These are phyloP conservation scores for Camptogramma bilineatum DNA, from an alignment of 2,888 invertebrate species.

Conservation along the genomic window DNA sequence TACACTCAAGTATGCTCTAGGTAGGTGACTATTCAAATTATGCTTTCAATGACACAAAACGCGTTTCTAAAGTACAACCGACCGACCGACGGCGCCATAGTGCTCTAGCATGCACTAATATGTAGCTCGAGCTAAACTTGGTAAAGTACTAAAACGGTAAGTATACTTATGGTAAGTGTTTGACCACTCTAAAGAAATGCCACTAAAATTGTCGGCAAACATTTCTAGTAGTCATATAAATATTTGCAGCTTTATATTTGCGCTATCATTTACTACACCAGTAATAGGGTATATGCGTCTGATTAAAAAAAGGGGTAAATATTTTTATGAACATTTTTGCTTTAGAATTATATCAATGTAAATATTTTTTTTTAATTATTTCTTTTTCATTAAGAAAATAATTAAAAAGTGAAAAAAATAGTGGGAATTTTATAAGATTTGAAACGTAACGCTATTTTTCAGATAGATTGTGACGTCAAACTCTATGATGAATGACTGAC, in stretches of 20 bases:
- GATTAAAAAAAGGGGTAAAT: no score
- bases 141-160: conserved; percentile 21
- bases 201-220: conserved; percentile 28
- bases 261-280: conserved; percentile 49
- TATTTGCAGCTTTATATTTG: conserved; percentile 46
- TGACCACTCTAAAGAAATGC: conserved; percentile 24
- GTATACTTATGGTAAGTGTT: conserved; percentile 25
- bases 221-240: conserved; percentile 22
- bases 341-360: no score
- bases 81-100: neutral
- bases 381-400: no score
- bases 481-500: no score
- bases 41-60: neutral
- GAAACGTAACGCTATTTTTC: no score
- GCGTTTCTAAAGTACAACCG: neutral
- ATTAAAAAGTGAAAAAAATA: no score
- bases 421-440: no score
- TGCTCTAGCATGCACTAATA: neutral
- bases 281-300: no score
- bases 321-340: no score
- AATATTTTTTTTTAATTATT: no score
- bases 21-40: neutral
- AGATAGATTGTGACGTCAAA: no score
- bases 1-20: neutral
- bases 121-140: conserved; percentile 11